Conservation (phyloP, 2,888 invertebrate species). For the Leptothorax acervorum region DNA sequence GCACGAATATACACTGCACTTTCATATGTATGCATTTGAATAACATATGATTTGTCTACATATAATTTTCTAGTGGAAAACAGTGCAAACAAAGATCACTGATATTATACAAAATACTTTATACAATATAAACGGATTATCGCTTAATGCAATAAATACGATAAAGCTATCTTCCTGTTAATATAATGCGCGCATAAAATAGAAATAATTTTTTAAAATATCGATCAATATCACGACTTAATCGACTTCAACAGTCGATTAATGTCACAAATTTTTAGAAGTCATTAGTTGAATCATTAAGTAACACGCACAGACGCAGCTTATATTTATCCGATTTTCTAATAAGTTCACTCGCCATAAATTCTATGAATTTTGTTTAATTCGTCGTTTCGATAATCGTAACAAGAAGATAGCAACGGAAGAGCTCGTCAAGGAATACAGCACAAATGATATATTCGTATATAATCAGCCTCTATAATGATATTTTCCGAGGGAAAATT, state of each 20-base stretch:
- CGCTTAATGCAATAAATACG: conserved; percentile 40
- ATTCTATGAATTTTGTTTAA: conserved; percentile 23
- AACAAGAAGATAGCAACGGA: conserved; percentile 65
- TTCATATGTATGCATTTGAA: conserved; percentile 76
- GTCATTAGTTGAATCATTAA: conserved; percentile 20
- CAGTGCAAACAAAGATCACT: conserved; percentile 56
- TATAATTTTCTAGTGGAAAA: conserved; percentile 36
- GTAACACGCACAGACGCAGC: conserved; percentile 30
- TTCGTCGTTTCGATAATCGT: conserved; percentile 17
- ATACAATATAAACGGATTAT: conserved; percentile 40
- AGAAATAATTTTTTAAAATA: conserved; percentile 20
- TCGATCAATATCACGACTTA: conserved; percentile 25
- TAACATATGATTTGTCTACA: conserved; percentile 41
- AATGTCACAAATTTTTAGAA: conserved; percentile 11
- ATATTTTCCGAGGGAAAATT: conserved; percentile 45
- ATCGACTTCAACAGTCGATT: not conserved
- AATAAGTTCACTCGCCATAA: conserved; percentile 24
- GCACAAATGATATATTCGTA: conserved; percentile 56
- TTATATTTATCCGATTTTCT: conserved; percentile 20
- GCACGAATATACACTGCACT: conserved; percentile 71
- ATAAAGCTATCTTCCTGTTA: conserved; percentile 63
- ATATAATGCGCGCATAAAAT: conserved; percentile 12
- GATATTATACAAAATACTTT: conserved; percentile 64
- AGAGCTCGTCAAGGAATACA: conserved; percentile 57
- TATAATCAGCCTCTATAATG: conserved; percentile 55